Conservation (phyloP, 2,888 invertebrate species). For the Crioceris asparagi region DNA sequence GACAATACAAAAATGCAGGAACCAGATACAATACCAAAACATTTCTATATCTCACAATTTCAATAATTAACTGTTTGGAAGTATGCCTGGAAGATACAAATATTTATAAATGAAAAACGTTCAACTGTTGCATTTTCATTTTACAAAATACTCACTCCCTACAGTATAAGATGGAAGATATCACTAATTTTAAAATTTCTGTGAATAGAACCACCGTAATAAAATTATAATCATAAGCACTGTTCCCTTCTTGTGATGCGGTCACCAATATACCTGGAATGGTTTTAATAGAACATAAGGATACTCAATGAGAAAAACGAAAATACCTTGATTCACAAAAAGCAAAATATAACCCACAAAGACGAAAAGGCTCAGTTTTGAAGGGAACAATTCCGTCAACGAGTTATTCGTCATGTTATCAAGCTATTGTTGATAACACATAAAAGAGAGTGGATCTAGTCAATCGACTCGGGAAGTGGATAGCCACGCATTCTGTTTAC, state of each 20-base stretch:
- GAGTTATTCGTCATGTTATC: conserved; percentile 4
- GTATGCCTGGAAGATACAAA: conserved; percentile 41
- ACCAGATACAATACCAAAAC: conserved; percentile 75
- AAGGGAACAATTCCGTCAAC: conserved; percentile 64
- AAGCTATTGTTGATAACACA: no score
- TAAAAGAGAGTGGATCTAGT: no score
- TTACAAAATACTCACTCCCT: conserved; percentile 45
- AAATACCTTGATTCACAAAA: conserved; percentile 83
- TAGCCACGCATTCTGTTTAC: no score
- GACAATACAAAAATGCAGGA: conserved; percentile 82
- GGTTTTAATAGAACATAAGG: conserved; percentile 3
- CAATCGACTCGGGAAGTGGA: no score
- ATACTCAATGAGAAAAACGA: conserved; percentile 1
- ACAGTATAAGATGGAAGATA: conserved; percentile 61
- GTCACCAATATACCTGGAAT: conserved; percentile 78
- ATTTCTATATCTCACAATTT: conserved; percentile 49
- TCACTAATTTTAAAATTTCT: conserved; percentile 72
- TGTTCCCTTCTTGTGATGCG: conserved; percentile 72
- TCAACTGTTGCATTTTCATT: conserved; percentile 4
- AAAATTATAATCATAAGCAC: conserved; percentile 77
- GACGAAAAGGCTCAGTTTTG: conserved; percentile 65
- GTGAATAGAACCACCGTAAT: conserved; percentile 80
- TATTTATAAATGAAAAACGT: conserved; percentile 1
- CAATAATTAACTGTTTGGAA: conserved; percentile 43
- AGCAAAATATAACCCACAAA: conserved; percentile 79